A percentile compares a stretch with the other conserved stretches of the same genome.
Conservation (phyloP, 2,888 invertebrate genomes). For the Linyphia triangularis region DNA sequence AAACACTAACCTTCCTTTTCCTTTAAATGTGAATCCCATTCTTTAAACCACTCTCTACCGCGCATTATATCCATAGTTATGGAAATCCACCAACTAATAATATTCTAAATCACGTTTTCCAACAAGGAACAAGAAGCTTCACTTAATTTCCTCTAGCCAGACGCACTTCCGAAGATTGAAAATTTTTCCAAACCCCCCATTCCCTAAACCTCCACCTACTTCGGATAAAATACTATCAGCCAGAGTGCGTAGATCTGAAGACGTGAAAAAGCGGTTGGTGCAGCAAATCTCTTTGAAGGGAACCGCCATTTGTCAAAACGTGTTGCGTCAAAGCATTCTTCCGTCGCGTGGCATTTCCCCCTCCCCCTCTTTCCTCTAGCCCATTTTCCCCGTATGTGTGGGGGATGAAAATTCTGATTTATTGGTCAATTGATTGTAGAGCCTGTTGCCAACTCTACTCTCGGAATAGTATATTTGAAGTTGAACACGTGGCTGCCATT, state of each 20-base stretch:
- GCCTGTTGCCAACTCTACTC: constrained; percentile 62
- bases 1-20: not conserved
- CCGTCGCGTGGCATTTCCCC: not conserved
- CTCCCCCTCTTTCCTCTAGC: too few relatives aligned
- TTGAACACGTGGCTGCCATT: constrained; percentile 45
- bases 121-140: not conserved
- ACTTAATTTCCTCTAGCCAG: not conserved
- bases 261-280: not conserved
- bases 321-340: constrained; percentile 26
- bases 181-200: constrained; percentile 32
- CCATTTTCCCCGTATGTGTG: too few relatives aligned
- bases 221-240: constrained; percentile 26
- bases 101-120: not conserved
- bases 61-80: not conserved
- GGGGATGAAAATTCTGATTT: constrained; percentile 36
- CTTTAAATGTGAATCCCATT: not conserved
- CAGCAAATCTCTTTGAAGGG: constrained; percentile 51
- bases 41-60: not conserved
- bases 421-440: constrained; percentile 68
- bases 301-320: constrained; percentile 60
- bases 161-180: constrained; percentile 50
- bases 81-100: constrained; percentile 4
- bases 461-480: constrained; percentile 19
- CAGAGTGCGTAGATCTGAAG: constrained; percentile 9
- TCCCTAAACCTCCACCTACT: constrained; percentile 31